Conservation (phyloP, 2,797 vertebrate genomes). For the Tympanoctomys barrerae region DNA sequence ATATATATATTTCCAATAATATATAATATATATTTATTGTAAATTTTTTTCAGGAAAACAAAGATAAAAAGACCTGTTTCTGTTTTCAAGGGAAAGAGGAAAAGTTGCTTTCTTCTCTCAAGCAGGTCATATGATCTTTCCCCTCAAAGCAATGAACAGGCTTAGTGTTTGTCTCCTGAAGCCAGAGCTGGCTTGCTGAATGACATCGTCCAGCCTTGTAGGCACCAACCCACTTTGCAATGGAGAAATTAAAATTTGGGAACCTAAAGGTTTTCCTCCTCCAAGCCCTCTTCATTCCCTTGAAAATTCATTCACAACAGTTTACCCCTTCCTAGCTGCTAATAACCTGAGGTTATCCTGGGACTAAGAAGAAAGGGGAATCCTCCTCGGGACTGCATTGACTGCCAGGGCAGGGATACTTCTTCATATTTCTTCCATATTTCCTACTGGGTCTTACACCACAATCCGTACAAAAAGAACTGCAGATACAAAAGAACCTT, state of each 20-base stretch:
- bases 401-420: not conserved
- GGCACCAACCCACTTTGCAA: constrained; percentile 16
- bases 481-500: not conserved
- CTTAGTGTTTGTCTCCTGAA: constrained; percentile 48
- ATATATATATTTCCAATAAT: no score
- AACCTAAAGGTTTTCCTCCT: constrained; percentile 41
- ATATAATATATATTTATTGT: no score
- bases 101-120: constrained; percentile 39
- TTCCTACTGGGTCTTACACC: not conserved
- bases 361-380: constrained; percentile 20
- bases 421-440: constrained; percentile 31
- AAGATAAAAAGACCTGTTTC: not conserved
- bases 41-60: constrained; percentile 49
- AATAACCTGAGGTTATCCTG: not conserved
- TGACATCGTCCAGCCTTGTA: constrained; percentile 10
- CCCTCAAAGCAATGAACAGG: constrained; percentile 49
- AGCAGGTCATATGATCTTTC: constrained; percentile 21
- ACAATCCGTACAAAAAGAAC: constrained; percentile 26
- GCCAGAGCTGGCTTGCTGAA: constrained; percentile 55
- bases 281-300: not conserved
- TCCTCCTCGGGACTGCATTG: not conserved
- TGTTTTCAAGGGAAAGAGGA: constrained; percentile 55
- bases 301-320: constrained; percentile 19
- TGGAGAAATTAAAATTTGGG: constrained; percentile 57
- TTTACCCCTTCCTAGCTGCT: not conserved